Evolutionary conservation across 2,888 invertebrate genomes (phyloP).

Genomic region (Dimorphilus gyrociliatus): DNA sequence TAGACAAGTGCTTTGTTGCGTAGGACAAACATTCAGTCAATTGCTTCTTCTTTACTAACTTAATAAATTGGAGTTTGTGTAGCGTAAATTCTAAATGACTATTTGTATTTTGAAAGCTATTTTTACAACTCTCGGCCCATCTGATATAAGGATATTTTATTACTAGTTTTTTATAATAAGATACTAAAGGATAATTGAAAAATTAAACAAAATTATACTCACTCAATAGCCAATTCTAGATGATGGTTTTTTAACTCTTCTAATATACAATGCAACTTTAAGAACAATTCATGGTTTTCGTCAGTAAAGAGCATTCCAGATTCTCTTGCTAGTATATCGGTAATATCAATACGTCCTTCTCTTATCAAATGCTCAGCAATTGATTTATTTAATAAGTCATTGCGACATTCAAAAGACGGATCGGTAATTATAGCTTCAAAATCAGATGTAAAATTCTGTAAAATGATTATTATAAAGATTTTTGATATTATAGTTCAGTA

Average conservation of each 20-base stretch:
- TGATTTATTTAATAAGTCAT: slow-evolving; percentile 61
- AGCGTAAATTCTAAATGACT: slow-evolving; percentile 59
- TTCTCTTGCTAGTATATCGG: slow-evolving; percentile 61
- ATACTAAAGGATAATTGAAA: not conserved
- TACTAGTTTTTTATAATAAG: not conserved
- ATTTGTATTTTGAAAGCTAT: slow-evolving; percentile 50
- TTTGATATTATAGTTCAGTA: not conserved
- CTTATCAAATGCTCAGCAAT: slow-evolving; percentile 88
- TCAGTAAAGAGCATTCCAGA: slow-evolving; percentile 49
- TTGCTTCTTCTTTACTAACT: slow-evolving; percentile 50
- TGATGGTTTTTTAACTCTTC: slow-evolving; percentile 65
- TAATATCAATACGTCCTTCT: slow-evolving; percentile 81
- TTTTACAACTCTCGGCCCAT: slow-evolving; percentile 64
- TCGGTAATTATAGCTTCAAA: slow-evolving; percentile 74
- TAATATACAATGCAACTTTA: slow-evolving; percentile 67
- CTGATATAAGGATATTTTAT: slow-evolving; percentile 14
- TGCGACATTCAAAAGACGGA: slow-evolving; percentile 56
- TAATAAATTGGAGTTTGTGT: slow-evolving; percentile 62
- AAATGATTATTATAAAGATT: slow-evolving; percentile 6
- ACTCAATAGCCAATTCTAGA: slow-evolving; percentile 62
- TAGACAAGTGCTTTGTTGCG: slow-evolving; percentile 60
- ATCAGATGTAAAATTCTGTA: slow-evolving; percentile 69
- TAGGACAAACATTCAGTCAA: slow-evolving; percentile 72
- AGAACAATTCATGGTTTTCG: slow-evolving; percentile 55
- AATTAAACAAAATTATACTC: slow-evolving; percentile 16